phyloP scores from a whole-genome alignment of 2,888 invertebrate genomes.

The Sinotaia quadrata region DNA sequence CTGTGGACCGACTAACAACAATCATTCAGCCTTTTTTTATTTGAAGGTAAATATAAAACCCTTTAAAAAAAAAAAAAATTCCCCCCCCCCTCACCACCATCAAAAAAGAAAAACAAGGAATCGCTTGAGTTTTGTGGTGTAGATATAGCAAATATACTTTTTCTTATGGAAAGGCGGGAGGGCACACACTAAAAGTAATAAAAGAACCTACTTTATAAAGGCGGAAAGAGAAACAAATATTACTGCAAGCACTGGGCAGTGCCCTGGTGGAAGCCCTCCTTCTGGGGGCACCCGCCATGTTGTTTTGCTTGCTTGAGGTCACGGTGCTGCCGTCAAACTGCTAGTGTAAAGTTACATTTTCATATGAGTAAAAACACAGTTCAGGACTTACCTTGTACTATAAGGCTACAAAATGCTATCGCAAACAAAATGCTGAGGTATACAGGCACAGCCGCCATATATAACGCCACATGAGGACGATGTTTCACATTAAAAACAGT shows the following conservation, averaged over 20 bases:
- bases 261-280: conserved; percentile 32
- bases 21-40: no score
- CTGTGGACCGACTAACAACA: no score
- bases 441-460: conserved; percentile 42
- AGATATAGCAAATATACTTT: neutral
- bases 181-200: neutral
- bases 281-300: conserved; percentile 42
- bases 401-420: conserved; percentile 36
- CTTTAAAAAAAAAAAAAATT: no score
- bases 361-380: conserved; percentile 29
- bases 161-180: neutral
- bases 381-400: conserved; percentile 35
- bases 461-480: conserved; percentile 42
- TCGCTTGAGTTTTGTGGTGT: no score
- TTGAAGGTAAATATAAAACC: no score
- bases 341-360: conserved; percentile 25
- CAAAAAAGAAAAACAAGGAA: no score
- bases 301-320: conserved; percentile 42
- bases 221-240: neutral
- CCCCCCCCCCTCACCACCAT: no score
- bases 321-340: conserved; percentile 29
- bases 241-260: conserved; percentile 27
- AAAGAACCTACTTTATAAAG: neutral
- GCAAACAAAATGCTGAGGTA: conserved; percentile 43
- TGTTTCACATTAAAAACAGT: conserved; percentile 37